Evolutionary conservation across 2,113 vertebrate species (phyloP).

Genomic region (Castor canadensis): DNA sequence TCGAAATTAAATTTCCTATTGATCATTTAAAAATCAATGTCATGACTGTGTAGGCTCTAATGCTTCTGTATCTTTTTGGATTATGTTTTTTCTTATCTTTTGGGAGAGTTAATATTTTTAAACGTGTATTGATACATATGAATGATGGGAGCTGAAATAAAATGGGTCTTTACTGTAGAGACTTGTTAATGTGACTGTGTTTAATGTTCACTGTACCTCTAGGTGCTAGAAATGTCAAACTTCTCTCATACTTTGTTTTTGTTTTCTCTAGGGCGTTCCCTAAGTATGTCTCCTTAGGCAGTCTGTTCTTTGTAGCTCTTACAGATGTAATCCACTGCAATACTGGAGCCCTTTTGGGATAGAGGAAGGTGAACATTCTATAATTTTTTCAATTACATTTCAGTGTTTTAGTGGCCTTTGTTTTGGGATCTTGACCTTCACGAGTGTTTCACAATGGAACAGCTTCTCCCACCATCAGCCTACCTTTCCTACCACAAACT

Average conservation of each 20-base stretch:
- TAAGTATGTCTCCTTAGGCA: background rate
- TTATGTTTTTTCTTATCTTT: background rate
- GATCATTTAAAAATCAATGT: background rate
- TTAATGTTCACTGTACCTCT: background rate
- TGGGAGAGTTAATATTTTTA: background rate
- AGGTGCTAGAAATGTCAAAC: background rate
- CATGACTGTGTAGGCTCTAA: background rate
- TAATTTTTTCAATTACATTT: background rate
- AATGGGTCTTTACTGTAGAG: background rate
- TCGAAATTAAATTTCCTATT: background rate
- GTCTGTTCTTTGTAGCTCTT: background rate
- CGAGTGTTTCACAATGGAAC: background rate
- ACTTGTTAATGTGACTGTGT: background rate
- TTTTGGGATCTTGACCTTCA: background rate
- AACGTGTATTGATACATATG: background rate
- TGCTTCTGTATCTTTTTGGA: background rate
- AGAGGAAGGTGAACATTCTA: background rate
- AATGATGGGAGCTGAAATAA: background rate
- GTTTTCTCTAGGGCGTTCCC: background rate
- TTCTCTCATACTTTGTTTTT: background rate
- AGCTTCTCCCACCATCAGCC: accelerated
- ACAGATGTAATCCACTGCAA: background rate
- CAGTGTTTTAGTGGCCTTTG: background rate
- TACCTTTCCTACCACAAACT: background rate
- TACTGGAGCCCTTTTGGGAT: background rate